Evolutionary conservation across 2,113 vertebrate species (phyloP), one percentile per base, ranked within the genome.

Genomic region (Steatornis caripensis): DNA sequence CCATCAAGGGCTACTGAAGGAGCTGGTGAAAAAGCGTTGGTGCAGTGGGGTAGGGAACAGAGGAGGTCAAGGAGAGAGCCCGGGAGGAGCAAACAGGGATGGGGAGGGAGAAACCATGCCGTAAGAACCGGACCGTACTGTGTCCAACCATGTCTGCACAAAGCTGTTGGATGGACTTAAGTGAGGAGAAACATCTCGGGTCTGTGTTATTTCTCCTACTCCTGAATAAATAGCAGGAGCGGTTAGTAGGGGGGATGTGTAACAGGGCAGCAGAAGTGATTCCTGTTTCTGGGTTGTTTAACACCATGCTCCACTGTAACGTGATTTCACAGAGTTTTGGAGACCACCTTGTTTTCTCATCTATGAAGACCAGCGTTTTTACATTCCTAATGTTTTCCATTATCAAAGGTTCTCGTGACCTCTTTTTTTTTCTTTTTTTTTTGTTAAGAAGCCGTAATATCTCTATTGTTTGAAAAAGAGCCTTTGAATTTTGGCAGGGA

Each of bases 71-170:
- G 7, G 37, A 51, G 5, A 66, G 11, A 45, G 10, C 9, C 22
- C 46, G 12, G 39, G 12, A 72, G 37, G 30, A 61, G 24, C 12
- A 27, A 79, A 43, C 6, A 53, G 27, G 30, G 12, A 13, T 14
- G 20, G 4, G 8, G 11, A 88, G 23, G 27, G 45, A 61, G 68
- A 88, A 90, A 58, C 5, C 4, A 15, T 1, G 0, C 0, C 0
- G 10, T 39, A 34, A 83, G 43, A 70, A 45, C 16, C 2, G 8
- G 21, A 5, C 9, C 22, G 57, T n/a, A 46, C 24, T 19, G 7
- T 19, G 32, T 3, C 1, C 36, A 89, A 5, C 3, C 11, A 1
- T 41, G 15, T 39, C 45, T 72, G 11, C 49, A 19, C 39, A 29
- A n/a, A 57, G 27, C 26, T 2, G 2, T 39, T 60, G 68, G 43